These are phyloP conservation scores for Erinaceus europaeus DNA, from an alignment of 2,113 vertebrate species.

Conservation along the genomic window DNA sequence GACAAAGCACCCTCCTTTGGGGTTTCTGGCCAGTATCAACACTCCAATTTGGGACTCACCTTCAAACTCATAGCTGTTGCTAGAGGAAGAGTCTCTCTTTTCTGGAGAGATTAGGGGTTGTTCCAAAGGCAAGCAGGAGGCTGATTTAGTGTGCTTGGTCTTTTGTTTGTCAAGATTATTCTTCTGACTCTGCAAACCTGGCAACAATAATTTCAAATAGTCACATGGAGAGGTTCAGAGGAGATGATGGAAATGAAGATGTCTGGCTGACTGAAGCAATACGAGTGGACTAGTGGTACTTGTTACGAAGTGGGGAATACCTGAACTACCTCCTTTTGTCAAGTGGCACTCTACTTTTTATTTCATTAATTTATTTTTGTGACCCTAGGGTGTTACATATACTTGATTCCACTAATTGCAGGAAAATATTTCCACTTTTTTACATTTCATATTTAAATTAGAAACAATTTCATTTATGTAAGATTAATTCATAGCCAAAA, in stretches of 20 bases:
- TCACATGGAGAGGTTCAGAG: background rate
- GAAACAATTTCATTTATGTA: too few relatives aligned
- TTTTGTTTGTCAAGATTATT: background rate
- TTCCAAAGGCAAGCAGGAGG: background rate
- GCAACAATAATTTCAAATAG: background rate
- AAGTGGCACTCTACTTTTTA: too few relatives aligned
- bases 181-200: slow-evolving; percentile 23
- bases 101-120: background rate
- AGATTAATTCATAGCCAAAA: background rate
- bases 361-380: too few relatives aligned
- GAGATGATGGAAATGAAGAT: fast-evolving
- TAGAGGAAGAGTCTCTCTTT: background rate
- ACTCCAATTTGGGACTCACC: background rate
- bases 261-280: background rate
- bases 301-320: background rate
- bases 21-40: background rate
- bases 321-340: background rate
- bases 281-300: fast-evolving
- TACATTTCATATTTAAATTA: too few relatives aligned
- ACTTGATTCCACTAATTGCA: too few relatives aligned
- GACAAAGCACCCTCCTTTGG: background rate
- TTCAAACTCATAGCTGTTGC: background rate
- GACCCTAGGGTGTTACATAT: too few relatives aligned
- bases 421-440: too few relatives aligned
- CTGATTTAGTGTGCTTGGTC: fast-evolving